A percentile compares a stretch with the other conserved stretches of the same genome.
Conservation (phyloP, 2,888 invertebrate species). For the Pterostichus niger region DNA sequence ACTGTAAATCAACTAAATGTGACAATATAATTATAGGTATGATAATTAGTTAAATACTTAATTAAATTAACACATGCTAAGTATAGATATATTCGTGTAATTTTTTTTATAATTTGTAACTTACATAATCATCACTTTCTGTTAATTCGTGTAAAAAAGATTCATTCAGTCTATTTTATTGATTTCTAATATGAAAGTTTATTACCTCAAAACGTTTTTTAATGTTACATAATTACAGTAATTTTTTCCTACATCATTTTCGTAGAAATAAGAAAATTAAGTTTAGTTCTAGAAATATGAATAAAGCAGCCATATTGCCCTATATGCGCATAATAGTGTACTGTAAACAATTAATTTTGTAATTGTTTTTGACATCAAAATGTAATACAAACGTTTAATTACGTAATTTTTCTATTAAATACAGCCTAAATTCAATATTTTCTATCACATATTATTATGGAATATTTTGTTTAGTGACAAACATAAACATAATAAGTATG, state of each 20-base stretch:
- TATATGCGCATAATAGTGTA: slow-evolving; percentile 23
- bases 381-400: not conserved
- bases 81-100: not conserved
- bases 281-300: not conserved
- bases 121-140: slow-evolving; percentile 23
- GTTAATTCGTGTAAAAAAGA: not conserved
- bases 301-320: not conserved
- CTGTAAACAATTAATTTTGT: slow-evolving; percentile 19
- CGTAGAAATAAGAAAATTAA: slow-evolving; percentile 13
- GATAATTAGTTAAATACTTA: slow-evolving; percentile 8
- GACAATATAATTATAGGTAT: slow-evolving; percentile 8
- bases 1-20: slow-evolving; percentile 4
- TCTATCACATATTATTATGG: slow-evolving; percentile 48
- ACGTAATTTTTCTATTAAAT: not conserved
- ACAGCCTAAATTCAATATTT: not conserved
- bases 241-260: not conserved
- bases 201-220: too few species aligned
- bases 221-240: not conserved
- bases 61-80: slow-evolving; percentile 1
- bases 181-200: slow-evolving; percentile 6
- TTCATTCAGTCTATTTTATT: slow-evolving; percentile 1
- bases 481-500: too few species aligned
- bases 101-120: not conserved
- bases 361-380: slow-evolving; percentile 10
- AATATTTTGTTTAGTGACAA: not conserved